A percentile compares a stretch with the other conserved stretches of the same genome.
These are phyloP conservation scores for Lycaon pictus DNA, from an alignment of 2,113 vertebrate species.

Conservation along the genomic window DNA sequence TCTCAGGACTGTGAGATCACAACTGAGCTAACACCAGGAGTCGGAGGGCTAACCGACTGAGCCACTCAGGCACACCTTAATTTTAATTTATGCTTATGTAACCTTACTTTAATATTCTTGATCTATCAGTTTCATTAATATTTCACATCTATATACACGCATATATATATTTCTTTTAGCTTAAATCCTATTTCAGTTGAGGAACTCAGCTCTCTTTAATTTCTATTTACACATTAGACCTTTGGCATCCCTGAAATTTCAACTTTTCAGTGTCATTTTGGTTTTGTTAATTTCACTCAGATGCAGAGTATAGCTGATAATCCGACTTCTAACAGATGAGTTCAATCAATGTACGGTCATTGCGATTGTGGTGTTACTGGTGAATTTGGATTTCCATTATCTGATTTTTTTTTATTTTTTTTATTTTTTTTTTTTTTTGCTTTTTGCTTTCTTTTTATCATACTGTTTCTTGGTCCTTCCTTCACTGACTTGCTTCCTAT, in stretches of 20 bases:
- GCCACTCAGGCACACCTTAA: not conserved
- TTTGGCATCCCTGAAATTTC: not conserved
- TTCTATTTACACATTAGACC: conserved; percentile 11
- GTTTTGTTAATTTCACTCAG: conserved; percentile 25
- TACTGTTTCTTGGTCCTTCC: not conserved
- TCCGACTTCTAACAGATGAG: not conserved
- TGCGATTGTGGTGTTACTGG: not conserved
- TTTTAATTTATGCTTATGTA: not conserved
- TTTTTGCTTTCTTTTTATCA: not conserved
- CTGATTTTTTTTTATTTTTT: not conserved
- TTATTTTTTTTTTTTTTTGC: not conserved
- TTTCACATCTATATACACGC: not conserved
- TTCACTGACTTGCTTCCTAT: not conserved
- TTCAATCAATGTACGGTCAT: not conserved
- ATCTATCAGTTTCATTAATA: not conserved
- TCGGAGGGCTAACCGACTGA: not conserved
- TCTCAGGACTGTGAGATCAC: not conserved
- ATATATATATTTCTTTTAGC: not conserved
- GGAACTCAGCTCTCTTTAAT: not conserved
- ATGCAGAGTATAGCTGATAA: not conserved
- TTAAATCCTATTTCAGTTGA: not conserved
- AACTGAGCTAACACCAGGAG: not conserved
- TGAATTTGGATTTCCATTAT: not conserved
- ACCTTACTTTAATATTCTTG: not conserved
- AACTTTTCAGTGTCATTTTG: not conserved